Conservation (phyloP, 2,113 vertebrate genomes). For the Arothron firmamentum region DNA sequence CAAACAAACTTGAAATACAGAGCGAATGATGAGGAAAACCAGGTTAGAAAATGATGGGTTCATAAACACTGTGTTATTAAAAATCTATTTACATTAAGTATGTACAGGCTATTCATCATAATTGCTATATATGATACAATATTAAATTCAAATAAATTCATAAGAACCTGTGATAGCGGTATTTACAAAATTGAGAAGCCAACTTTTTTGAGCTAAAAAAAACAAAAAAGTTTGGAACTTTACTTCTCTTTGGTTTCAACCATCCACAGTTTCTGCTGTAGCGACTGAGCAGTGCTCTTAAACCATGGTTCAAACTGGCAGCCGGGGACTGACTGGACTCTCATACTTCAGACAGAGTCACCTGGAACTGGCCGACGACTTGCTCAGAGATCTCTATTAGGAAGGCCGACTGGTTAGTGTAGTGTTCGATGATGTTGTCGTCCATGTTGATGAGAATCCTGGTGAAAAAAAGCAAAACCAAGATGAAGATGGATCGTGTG, state of each 20-base stretch:
- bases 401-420: conserved; percentile 95
- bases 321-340: conserved; percentile 29
- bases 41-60: conserved; percentile 24
- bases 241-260: conserved; percentile 17
- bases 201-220: conserved; percentile 19
- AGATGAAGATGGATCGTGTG: not conserved
- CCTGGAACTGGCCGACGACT: conserved; percentile 80
- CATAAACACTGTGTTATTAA: conserved; percentile 67
- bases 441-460: conserved; percentile 99
- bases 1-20: conserved; percentile 47
- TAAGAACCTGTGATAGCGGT: conserved; percentile 27
- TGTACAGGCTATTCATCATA: conserved; percentile 60
- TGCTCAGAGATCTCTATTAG: conserved; percentile 86
- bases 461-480: not conserved
- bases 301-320: conserved; percentile 28
- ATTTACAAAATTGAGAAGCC: conserved; percentile 56
- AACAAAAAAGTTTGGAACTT: conserved; percentile 1
- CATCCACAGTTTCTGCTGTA: conserved; percentile 31
- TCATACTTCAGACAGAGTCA: conserved; percentile 92
- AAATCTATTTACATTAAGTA: conserved; percentile 73
- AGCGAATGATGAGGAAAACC: conserved; percentile 37
- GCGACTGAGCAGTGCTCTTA: conserved; percentile 59
- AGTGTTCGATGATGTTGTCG: conserved; percentile 96
- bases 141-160: conserved; percentile 43
- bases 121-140: conserved; percentile 64